phyloP scores from a whole-genome alignment of 2,797 vertebrate species.

The Acanthurus lineatus region DNA sequence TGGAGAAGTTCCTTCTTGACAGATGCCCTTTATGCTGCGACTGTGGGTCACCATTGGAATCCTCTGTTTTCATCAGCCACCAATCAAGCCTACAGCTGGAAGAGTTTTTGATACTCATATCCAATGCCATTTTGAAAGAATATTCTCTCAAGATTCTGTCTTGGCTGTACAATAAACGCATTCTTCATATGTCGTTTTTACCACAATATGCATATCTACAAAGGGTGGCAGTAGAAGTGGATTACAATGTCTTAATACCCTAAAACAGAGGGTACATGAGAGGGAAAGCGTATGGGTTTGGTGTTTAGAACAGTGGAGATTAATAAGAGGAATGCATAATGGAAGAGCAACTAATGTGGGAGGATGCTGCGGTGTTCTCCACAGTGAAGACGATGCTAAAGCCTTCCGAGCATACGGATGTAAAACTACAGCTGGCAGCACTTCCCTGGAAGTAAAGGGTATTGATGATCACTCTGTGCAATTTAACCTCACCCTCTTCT shows the following conservation, averaged over 20 bases:
- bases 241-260: background rate
- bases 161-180: background rate
- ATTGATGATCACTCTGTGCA: slow-evolving; percentile 44
- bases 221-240: background rate
- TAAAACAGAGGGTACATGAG: background rate
- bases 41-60: background rate
- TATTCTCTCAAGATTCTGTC: background rate
- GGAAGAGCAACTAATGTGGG: slow-evolving; percentile 11
- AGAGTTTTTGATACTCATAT: background rate
- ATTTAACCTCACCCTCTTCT: slow-evolving; percentile 43
- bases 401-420: background rate
- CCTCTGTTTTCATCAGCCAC: background rate
- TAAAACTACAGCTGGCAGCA: slow-evolving; percentile 38
- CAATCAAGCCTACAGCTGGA: background rate
- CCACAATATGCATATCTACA: background rate
- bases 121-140: too few relatives aligned
- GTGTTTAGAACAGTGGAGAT: slow-evolving; percentile 22
- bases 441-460: slow-evolving; percentile 47
- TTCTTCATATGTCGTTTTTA: background rate
- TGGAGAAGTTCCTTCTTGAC: slow-evolving; percentile 6
- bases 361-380: slow-evolving; percentile 17
- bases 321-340: slow-evolving; percentile 21
- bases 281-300: background rate
- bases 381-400: slow-evolving; percentile 7
- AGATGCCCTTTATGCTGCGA: background rate